Conservation (phyloP, 2,113 vertebrate genomes). For the Arizona elegans region DNA sequence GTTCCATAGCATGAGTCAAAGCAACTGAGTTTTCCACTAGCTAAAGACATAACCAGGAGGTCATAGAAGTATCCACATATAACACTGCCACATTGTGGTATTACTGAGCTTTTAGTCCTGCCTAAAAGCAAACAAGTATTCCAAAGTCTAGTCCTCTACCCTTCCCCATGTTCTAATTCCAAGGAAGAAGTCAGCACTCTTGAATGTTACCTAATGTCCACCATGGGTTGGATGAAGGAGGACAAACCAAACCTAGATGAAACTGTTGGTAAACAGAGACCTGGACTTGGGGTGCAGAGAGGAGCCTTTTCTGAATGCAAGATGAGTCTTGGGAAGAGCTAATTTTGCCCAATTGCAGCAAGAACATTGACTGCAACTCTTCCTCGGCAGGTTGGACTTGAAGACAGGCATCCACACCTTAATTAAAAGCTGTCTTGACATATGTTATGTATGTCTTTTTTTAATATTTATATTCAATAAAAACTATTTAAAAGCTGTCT, state of each 20-base stretch:
- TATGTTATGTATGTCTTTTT: too few relatives aligned
- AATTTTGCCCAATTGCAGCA: neutral
- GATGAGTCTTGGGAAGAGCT: neutral
- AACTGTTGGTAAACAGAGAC: neutral
- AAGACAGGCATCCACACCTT: neutral
- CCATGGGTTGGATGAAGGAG: neutral
- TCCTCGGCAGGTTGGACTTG: neutral
- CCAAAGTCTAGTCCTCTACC: neutral
- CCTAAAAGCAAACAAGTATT: neutral
- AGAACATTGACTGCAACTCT: neutral
- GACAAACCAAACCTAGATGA: neutral
- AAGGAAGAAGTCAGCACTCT: neutral
- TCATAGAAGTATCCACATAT: neutral
- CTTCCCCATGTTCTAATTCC: neutral
- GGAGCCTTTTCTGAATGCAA: neutral
- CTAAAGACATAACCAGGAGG: neutral
- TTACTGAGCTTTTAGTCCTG: conserved; percentile 45
- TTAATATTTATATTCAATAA: too few relatives aligned
- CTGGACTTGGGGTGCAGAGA: neutral
- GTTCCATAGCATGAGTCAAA: conserved; percentile 39
- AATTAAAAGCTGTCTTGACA: neutral
- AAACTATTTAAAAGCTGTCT: neutral
- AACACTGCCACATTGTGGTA: neutral
- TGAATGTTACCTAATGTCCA: neutral
- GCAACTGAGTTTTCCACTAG: conserved; percentile 26